phyloP scores from a whole-genome alignment of 2,888 invertebrate species.

The Crepidodera aurea region DNA sequence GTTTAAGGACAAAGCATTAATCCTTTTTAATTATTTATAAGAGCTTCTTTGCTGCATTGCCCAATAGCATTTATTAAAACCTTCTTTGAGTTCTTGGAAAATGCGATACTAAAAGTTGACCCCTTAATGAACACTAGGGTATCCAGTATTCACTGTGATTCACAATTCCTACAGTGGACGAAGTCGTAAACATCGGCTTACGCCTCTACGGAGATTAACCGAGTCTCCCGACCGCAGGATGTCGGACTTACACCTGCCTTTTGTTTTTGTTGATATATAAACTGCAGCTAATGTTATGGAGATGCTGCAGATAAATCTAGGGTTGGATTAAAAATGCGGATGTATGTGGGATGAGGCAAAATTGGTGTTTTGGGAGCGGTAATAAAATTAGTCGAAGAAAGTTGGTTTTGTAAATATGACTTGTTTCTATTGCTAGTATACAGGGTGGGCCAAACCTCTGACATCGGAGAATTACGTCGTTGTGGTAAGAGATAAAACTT shows the following conservation, averaged over 20 bases:
- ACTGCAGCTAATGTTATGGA: conserved; percentile 28
- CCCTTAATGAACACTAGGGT: background rate
- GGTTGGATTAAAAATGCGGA: conserved; percentile 16
- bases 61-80: background rate
- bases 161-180: conserved; percentile 36
- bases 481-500: too few relatives aligned
- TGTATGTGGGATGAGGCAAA: too few relatives aligned
- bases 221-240: conserved; percentile 33
- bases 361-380: too few relatives aligned
- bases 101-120: background rate
- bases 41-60: too few relatives aligned
- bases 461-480: too few relatives aligned
- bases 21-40: too few relatives aligned
- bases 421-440: too few relatives aligned
- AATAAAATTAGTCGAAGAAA: too few relatives aligned
- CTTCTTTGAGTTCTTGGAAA: background rate
- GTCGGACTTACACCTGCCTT: conserved; percentile 32
- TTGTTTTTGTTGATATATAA: conserved; percentile 34
- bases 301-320: conserved; percentile 14
- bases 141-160: conserved; percentile 21
- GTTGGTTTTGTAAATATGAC: too few relatives aligned
- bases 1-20: too few relatives aligned
- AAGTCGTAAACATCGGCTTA: conserved; percentile 37
- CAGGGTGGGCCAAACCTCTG: too few relatives aligned
- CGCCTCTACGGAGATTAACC: conserved; percentile 30